A percentile compares a stretch with the other conserved stretches of the same genome.
These are phyloP conservation scores for Troilus luridus DNA, from an alignment of 2,888 invertebrate species.

Conservation along the genomic window DNA sequence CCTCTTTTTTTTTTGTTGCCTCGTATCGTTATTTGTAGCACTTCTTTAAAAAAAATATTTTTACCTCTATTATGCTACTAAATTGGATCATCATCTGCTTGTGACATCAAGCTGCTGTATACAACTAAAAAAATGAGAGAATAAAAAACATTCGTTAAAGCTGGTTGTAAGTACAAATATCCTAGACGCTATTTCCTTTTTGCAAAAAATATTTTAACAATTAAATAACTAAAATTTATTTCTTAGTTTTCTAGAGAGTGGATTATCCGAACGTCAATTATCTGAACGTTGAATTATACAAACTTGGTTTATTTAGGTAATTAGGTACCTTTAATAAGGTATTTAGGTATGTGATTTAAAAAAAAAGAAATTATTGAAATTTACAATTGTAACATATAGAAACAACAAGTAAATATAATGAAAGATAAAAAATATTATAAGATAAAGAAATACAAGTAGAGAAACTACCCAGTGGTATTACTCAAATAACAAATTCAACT, in stretches of 20 bases:
- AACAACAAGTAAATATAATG: too few species aligned
- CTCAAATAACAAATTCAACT: too few species aligned
- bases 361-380: too few species aligned
- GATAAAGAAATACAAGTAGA: too few species aligned
- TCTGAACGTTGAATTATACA: too few species aligned
- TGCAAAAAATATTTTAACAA: background rate
- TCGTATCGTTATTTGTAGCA: background rate
- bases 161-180: background rate
- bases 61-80: background rate
- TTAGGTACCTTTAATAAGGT: too few species aligned
- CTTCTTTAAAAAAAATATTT: background rate
- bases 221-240: background rate
- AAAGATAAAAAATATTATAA: too few species aligned
- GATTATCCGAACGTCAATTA: too few species aligned
- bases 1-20: background rate
- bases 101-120: background rate
- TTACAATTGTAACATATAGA: too few species aligned
- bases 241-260: background rate
- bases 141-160: background rate
- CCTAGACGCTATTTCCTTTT: background rate
- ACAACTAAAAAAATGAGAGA: background rate
- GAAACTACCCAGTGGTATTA: too few species aligned
- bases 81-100: slow-evolving; percentile 12
- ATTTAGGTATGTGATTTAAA: too few species aligned
- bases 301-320: too few species aligned